A percentile compares a stretch with the other conserved stretches of the same genome.
phyloP scores from a whole-genome alignment of 2,797 vertebrate genomes.

The Ctenopoma kingsleyae region DNA sequence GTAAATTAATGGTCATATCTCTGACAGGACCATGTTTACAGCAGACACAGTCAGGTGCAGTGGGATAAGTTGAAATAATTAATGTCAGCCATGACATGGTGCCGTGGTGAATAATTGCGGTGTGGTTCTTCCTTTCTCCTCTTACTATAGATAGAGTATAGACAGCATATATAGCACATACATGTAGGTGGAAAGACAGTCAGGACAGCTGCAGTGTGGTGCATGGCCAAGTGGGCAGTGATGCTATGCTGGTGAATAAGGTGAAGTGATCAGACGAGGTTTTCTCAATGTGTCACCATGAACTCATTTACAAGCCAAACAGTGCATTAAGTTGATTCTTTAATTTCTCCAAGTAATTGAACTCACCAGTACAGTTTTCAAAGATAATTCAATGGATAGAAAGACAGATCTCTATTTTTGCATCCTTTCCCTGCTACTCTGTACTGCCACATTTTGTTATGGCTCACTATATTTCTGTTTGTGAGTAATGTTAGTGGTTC shows the following conservation, averaged over 20 bases:
- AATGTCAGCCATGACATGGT: not conserved
- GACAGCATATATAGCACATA: not conserved
- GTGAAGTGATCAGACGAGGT: constrained; percentile 28
- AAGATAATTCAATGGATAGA: not conserved
- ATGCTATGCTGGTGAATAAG: constrained; percentile 48
- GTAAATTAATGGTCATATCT: not conserved
- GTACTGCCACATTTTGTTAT: not conserved
- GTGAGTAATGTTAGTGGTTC: not conserved
- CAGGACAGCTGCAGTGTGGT: constrained; percentile 46
- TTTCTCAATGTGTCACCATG: constrained; percentile 22
- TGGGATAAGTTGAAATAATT: constrained; percentile 15
- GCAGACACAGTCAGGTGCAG: constrained; percentile 9
- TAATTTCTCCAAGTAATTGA: not conserved
- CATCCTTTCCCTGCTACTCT: not conserved
- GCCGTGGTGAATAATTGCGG: not conserved
- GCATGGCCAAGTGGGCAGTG: constrained; percentile 31
- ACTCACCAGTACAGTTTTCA: not conserved
- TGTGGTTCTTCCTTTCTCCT: not conserved
- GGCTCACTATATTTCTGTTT: not conserved
- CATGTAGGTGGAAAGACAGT: constrained; percentile 4
- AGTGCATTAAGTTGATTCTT: not conserved
- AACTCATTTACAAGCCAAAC: constrained; percentile 26
- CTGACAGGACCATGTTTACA: constrained; percentile 14
- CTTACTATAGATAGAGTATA: not conserved
- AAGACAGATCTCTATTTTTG: not conserved